Percentiles rank a stretch among this genome's conserved stretches.
Evolutionary conservation across 2,888 invertebrate genomes (phyloP).

Genomic region (Melieria picta): DNA sequence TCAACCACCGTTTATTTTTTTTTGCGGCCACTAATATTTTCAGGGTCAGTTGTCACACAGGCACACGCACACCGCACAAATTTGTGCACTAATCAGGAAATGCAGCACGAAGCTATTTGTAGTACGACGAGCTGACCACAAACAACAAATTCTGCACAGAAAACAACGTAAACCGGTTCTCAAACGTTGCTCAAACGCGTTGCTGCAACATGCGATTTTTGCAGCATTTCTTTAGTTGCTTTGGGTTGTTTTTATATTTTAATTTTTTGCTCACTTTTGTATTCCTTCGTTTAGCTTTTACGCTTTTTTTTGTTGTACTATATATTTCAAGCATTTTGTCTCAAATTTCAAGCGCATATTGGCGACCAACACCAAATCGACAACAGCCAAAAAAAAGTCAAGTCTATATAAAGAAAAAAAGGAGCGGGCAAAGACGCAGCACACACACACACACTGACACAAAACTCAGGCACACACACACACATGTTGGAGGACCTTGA

Average conservation of each 20-base stretch:
- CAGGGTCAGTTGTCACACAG: background rate
- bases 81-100: slow-evolving; percentile 31
- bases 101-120: slow-evolving; percentile 22
- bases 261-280: no score
- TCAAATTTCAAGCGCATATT: slow-evolving; percentile 57
- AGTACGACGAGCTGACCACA: background rate
- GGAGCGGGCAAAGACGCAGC: slow-evolving; percentile 33
- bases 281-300: background rate
- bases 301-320: slow-evolving; percentile 33
- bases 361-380: slow-evolving; percentile 8
- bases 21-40: no score
- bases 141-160: slow-evolving; percentile 5
- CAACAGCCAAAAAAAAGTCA: slow-evolving; percentile 11
- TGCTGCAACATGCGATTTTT: background rate
- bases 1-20: no score
- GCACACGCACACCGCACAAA: background rate
- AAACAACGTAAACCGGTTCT: slow-evolving; percentile 11
- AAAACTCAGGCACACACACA: background rate
- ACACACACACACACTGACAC: background rate
- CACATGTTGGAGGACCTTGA: slow-evolving; percentile 33
- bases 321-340: slow-evolving; percentile 25
- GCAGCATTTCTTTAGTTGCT: background rate
- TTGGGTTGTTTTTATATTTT: background rate
- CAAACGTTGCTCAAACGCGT: background rate
- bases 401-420: slow-evolving; percentile 49